phyloP scores from a whole-genome alignment of 2,888 invertebrate species.

The Euproctis similis region DNA sequence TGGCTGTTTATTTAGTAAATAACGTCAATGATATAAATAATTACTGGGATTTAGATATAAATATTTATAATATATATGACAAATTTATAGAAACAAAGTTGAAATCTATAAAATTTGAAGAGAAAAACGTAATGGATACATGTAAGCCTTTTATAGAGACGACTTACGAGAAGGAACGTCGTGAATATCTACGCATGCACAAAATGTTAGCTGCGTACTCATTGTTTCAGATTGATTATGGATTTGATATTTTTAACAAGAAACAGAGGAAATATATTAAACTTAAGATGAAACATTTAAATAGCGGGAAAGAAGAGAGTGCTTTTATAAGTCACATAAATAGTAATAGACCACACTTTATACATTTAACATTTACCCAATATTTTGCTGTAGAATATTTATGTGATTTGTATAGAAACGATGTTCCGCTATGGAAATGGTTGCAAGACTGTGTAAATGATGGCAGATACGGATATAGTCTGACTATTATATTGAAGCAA shows the following conservation, averaged over 20 bases:
- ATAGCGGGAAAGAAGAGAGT: constrained; percentile 1
- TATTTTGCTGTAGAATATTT: constrained; percentile 5
- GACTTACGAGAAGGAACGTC: constrained; percentile 10
- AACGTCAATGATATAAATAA: constrained; percentile 3
- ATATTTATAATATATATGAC: constrained; percentile 11
- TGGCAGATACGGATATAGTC: too few relatives aligned
- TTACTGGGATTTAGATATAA: constrained; percentile 1
- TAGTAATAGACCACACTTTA: constrained; percentile 1
- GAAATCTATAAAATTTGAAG: constrained; percentile 9
- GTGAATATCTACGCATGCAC: constrained; percentile 8
- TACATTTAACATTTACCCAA: constrained; percentile 5
- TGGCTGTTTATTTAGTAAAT: constrained; percentile 10
- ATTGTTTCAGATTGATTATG: constrained; percentile 3
- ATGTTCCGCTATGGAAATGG: too few relatives aligned
- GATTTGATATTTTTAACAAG: neutral
- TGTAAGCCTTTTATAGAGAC: constrained; percentile 6
- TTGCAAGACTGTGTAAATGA: too few relatives aligned
- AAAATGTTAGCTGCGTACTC: constrained; percentile 13
- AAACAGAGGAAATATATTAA: neutral
- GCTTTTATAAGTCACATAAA: constrained; percentile 2
- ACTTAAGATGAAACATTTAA: neutral
- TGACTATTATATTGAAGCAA: too few relatives aligned
- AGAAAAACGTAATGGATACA: constrained; percentile 12
- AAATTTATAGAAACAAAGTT: constrained; percentile 12
- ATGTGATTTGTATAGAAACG: too few relatives aligned